These are phyloP conservation scores for Eupithecia centaureata DNA, from an alignment of 2,888 invertebrate species.

Conservation along the genomic window DNA sequence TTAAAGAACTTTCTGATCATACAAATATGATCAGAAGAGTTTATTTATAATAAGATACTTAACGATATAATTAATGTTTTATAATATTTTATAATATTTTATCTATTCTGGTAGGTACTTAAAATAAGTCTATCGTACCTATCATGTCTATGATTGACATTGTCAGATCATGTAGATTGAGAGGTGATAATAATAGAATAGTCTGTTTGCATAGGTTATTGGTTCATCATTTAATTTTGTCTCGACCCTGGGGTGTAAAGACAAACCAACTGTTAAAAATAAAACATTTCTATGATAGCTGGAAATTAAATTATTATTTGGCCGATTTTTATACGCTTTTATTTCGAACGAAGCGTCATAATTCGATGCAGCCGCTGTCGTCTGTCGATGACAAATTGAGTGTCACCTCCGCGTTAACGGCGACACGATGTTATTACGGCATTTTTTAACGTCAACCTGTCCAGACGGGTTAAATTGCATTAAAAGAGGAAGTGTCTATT, in stretches of 20 bases:
- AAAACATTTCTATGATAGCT: neutral
- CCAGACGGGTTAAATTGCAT: constrained; percentile 51
- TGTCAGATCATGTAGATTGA: too few species aligned
- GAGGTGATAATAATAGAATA: too few species aligned
- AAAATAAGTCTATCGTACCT: too few species aligned
- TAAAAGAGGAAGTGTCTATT: constrained; percentile 43
- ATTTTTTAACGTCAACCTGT: constrained; percentile 55
- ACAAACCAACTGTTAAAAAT: too few species aligned
- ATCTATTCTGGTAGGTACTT: too few species aligned
- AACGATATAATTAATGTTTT: too few species aligned
- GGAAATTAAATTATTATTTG: neutral
- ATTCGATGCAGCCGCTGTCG: constrained; percentile 30
- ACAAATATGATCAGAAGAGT: neutral
- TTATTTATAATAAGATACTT: too few species aligned
- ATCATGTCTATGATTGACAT: too few species aligned
- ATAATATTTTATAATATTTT: too few species aligned
- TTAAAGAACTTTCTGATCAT: neutral
- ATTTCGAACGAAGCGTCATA: constrained; percentile 14
- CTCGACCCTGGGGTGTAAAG: too few species aligned
- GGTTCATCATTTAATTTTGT: too few species aligned
- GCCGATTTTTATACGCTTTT: neutral
- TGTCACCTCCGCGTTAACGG: constrained; percentile 59
- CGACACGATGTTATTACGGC: constrained; percentile 57
- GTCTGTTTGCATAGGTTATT: too few species aligned
- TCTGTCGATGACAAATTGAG: constrained; percentile 63